These are phyloP conservation scores for Chaenocephalus aceratus DNA, from an alignment of 2,113 vertebrate genomes.

Conservation along the genomic window DNA sequence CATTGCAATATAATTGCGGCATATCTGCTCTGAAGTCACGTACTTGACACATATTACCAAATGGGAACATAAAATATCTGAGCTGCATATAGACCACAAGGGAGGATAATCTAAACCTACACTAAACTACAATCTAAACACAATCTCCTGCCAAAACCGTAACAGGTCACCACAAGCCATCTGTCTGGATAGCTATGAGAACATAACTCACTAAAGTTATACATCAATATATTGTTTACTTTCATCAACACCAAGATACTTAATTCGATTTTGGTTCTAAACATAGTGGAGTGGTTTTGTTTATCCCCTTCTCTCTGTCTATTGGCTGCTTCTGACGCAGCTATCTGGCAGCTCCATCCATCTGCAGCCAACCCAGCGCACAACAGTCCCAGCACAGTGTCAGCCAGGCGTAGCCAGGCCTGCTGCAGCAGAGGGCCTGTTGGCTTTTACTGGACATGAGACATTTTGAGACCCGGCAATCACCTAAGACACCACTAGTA, in stretches of 20 bases:
- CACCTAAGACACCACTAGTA: slow-evolving; percentile 42
- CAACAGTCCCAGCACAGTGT: slow-evolving; percentile 7
- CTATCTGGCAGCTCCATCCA: slow-evolving; percentile 43
- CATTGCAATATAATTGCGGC: slow-evolving; percentile 81
- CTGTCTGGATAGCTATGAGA: background rate
- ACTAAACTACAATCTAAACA: background rate
- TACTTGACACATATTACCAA: slow-evolving; percentile 38
- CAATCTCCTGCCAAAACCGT: slow-evolving; percentile 1
- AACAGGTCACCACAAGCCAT: slow-evolving; percentile 13
- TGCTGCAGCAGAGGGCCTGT: slow-evolving; percentile 42
- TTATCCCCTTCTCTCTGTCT: slow-evolving; percentile 41
- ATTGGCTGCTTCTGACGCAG: slow-evolving; percentile 27
- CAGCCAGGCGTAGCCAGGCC: slow-evolving; percentile 33
- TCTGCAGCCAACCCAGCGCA: slow-evolving; percentile 30
- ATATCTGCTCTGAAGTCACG: slow-evolving; percentile 77
- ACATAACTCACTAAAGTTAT: slow-evolving; percentile 4
- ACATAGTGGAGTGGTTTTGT: slow-evolving; percentile 26
- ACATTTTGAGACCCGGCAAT: slow-evolving; percentile 25
- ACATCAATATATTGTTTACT: slow-evolving; percentile 2
- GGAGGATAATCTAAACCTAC: background rate
- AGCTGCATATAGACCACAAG: slow-evolving; percentile 22
- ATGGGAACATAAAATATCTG: slow-evolving; percentile 27
- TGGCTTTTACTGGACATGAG: slow-evolving; percentile 55
- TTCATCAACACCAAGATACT: background rate
- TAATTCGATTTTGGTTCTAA: slow-evolving; percentile 14